phyloP scores from a whole-genome alignment of 2,888 invertebrate genomes.

The Synergus umbraculus region DNA sequence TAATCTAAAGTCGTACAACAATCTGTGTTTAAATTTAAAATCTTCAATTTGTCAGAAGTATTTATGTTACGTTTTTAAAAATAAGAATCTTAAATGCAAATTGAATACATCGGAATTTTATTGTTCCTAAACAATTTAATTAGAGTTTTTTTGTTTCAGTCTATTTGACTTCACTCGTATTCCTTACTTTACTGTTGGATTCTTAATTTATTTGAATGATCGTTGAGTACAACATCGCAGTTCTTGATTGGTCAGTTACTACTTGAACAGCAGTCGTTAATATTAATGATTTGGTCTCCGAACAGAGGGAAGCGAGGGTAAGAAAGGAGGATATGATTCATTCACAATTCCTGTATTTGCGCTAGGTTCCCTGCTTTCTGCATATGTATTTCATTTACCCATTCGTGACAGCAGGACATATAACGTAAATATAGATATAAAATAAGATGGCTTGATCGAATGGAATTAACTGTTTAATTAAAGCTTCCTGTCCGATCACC shows the following conservation, averaged over 20 bases:
- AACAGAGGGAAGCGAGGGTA: neutral
- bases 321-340: constrained; percentile 15
- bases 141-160: neutral
- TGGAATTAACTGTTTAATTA: too few relatives aligned
- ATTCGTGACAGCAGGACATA: constrained; percentile 4
- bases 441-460: neutral
- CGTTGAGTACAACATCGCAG: constrained; percentile 18
- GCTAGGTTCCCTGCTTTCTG: neutral
- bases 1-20: too few relatives aligned
- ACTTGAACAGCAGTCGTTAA: neutral
- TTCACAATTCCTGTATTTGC: constrained; percentile 20
- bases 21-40: too few relatives aligned
- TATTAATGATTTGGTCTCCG: constrained; percentile 24
- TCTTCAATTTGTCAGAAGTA: too few relatives aligned
- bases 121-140: neutral
- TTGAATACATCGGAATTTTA: neutral
- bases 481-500: too few relatives aligned
- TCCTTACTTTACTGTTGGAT: neutral
- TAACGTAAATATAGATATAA: neutral
- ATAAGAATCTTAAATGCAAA: too few relatives aligned
- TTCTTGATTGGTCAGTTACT: constrained; percentile 22
- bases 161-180: neutral
- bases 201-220: constrained; percentile 26
- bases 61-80: too few relatives aligned
- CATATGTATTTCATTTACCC: constrained; percentile 15